phyloP scores from a whole-genome alignment of 1,140 invertebrate species.

The Diachasma alloeum region DNA sequence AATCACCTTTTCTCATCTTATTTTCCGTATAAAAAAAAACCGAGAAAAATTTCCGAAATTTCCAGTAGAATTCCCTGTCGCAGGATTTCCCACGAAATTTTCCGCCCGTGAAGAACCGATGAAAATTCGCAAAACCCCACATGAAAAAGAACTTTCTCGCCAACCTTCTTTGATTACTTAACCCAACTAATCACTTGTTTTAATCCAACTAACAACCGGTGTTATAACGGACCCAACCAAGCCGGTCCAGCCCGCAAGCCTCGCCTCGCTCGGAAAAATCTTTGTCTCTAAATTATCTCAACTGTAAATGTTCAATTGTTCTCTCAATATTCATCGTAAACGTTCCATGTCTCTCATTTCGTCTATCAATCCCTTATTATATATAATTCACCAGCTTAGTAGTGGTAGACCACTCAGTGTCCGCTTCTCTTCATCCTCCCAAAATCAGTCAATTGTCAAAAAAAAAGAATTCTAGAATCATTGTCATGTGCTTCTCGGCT shows the following conservation, averaged over 20 bases:
- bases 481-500: conserved; percentile 57
- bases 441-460: conserved; percentile 30
- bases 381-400: too few relatives aligned
- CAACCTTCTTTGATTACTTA: conserved; percentile 18
- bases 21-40: too few relatives aligned
- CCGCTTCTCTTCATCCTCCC: conserved; percentile 1
- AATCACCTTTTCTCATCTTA: too few relatives aligned
- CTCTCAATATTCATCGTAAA: background rate
- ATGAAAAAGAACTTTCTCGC: conserved; percentile 3
- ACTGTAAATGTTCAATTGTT: too few relatives aligned
- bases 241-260: conserved; percentile 21
- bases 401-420: background rate
- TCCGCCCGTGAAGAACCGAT: background rate
- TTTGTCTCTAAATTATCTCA: background rate
- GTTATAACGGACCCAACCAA: conserved; percentile 25
- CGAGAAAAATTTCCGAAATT: too few relatives aligned
- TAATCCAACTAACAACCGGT: conserved; percentile 23
- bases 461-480: conserved; percentile 11
- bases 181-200: conserved; percentile 24
- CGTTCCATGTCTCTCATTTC: background rate
- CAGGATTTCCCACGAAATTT: too few relatives aligned
- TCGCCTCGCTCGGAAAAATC: background rate
- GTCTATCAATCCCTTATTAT: background rate
- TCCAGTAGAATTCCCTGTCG: too few relatives aligned
- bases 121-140: background rate